A percentile compares a stretch with the other conserved stretches of the same genome.
phyloP scores from a whole-genome alignment of 2,888 invertebrate species.

The Leucozona laternaria region DNA sequence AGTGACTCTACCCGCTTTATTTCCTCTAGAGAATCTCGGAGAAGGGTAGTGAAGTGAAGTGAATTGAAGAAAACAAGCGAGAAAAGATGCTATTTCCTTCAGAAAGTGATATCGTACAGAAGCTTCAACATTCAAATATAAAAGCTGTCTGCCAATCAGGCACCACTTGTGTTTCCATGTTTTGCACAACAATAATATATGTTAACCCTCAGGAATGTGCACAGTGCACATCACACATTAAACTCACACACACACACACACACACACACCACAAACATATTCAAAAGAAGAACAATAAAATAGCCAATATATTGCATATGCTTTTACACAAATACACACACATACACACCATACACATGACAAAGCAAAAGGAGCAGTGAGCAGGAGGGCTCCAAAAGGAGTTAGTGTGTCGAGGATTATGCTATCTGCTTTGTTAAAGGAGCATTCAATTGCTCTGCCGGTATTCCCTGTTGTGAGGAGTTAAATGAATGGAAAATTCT shows the following conservation, averaged over 20 bases:
- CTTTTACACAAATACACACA: background rate
- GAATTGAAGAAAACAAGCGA: background rate
- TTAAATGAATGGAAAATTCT: constrained; percentile 14
- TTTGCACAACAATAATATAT: constrained; percentile 57
- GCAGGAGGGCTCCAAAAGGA: background rate
- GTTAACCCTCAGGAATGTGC: constrained; percentile 52
- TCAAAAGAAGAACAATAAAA: background rate
- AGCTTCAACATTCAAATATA: background rate
- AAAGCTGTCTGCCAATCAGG: constrained; percentile 34
- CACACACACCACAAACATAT: background rate
- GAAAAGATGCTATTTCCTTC: constrained; percentile 19
- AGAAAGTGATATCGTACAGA: constrained; percentile 1
- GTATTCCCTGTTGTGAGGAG: constrained; percentile 28
- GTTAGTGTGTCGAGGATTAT: constrained; percentile 19
- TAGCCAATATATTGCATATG: constrained; percentile 1
- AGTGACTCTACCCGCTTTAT: background rate
- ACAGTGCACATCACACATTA: constrained; percentile 10
- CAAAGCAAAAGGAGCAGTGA: background rate
- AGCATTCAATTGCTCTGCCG: constrained; percentile 6
- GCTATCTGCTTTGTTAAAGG: constrained; percentile 2
- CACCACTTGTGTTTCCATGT: constrained; percentile 55
- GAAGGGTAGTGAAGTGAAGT: background rate
- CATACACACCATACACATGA: background rate
- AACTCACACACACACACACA: background rate
- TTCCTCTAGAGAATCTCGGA: background rate